Percentiles rank a stretch among this genome's conserved stretches.
Conservation (phyloP, 23 tunicate species). For the Ciona savignyi region DNA sequence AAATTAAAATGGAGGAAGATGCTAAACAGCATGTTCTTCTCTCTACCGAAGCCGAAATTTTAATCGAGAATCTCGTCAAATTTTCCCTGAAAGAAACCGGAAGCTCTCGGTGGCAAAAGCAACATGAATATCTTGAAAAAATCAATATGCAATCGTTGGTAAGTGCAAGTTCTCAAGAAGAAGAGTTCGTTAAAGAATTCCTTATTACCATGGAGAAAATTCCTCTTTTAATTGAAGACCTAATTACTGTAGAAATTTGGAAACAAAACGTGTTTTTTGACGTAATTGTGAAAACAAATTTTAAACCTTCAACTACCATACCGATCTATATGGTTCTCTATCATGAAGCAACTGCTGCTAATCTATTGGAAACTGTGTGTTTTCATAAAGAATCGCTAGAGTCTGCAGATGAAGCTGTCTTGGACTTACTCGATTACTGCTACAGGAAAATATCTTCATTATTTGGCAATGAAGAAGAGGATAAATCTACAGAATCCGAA, state of each 20-base stretch:
- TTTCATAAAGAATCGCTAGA: conserved; percentile 73
- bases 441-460: conserved; percentile 54
- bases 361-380: conserved; percentile 73
- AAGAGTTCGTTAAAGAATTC: conserved; percentile 73
- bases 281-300: conserved; percentile 64
- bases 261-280: conserved; percentile 51
- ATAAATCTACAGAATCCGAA: no score
- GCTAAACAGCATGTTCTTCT: conserved; percentile 34
- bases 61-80: no score
- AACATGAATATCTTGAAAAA: conserved; percentile 86
- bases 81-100: no score
- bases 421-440: conserved; percentile 93
- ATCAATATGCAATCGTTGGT: conserved; percentile 89
- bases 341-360: conserved; percentile 82
- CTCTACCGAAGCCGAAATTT: conserved; percentile 62
- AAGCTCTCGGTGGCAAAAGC: conserved; percentile 91
- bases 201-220: conserved; percentile 42
- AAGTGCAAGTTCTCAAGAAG: conserved; percentile 68
- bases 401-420: conserved; percentile 59
- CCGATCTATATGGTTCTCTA: conserved; percentile 83
- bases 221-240: conserved; percentile 35
- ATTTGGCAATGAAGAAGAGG: no score
- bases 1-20: no score
- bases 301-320: conserved; percentile 66
- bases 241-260: conserved; percentile 79